Evolutionary conservation across 2,888 invertebrate genomes (phyloP).

Genomic region (Agrotis puta): DNA sequence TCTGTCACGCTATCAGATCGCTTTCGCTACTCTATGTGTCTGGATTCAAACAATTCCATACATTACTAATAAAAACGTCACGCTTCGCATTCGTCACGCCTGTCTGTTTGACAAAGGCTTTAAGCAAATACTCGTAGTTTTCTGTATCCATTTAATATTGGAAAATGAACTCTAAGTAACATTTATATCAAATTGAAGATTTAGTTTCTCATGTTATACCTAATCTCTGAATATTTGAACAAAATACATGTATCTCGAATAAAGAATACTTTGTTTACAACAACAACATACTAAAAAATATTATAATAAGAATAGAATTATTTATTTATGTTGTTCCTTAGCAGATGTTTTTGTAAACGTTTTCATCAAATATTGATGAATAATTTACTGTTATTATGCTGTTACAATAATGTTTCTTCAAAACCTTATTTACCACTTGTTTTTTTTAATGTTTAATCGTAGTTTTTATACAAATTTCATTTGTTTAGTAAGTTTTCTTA

Average conservation of each 20-base stretch:
- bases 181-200: neutral
- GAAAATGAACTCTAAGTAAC: neutral
- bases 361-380: slow-evolving; percentile 29
- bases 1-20: too few relatives aligned
- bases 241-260: neutral
- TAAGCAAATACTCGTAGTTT: neutral
- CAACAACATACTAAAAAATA: slow-evolving; percentile 11
- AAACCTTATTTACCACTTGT: neutral
- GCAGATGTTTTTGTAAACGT: slow-evolving; percentile 30
- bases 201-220: neutral
- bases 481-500: neutral
- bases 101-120: too few relatives aligned
- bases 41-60: too few relatives aligned
- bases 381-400: neutral
- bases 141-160: neutral
- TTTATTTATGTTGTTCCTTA: slow-evolving; percentile 9
- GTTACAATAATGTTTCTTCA: slow-evolving; percentile 13
- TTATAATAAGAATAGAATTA: slow-evolving; percentile 7
- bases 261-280: slow-evolving; percentile 7
- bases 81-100: too few relatives aligned
- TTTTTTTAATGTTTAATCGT: neutral
- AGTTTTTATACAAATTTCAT: neutral
- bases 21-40: too few relatives aligned
- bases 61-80: too few relatives aligned
- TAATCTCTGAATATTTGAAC: neutral